Evolutionary conservation across 2,797 vertebrate species (phyloP), one percentile per base, ranked within the genome.

Genomic region (Sebastes vulpes): DNA sequence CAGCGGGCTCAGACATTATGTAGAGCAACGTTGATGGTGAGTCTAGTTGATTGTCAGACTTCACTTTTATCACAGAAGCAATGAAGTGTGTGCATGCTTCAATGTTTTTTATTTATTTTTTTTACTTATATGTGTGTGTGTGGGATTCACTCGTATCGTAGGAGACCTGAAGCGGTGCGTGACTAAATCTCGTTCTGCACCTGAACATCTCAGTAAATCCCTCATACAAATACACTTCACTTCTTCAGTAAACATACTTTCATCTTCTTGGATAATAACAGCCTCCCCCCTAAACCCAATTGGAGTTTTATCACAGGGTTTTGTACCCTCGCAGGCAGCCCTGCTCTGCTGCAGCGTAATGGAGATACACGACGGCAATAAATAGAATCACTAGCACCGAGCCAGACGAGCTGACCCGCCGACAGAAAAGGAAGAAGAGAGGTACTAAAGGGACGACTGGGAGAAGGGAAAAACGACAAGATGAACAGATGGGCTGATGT

Each of bases 291-390:
- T 53, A 82, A 61, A 75, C 53, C 57, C 75, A 60, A 67, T 61
- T 61, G 5, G 11, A 52, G 67, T 52, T 85, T 68, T 3, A 79
- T 79, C 74, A 35, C 66, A 35, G 52, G 29, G 68, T 80, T 77
- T 29, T 82, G 67, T 53, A 31, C 28, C 28, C 71, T 79, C 12
- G 9, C 53, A 42, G 71, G 69, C 63, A 76, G 64, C 61, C 11
- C 20, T 1, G 66, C 72, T 75, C 67, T 25, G 61, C 77, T 76
- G 82, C 76, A 11, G 74, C 57, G 38, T 86, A 60, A 75, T 80
- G 61, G 79, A 90, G 85, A 87, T 65, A 64, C 77, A 81, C 18
- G 11, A 74, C 35, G 6, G 71, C 59, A 77, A 79, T 89, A 88
- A 86, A 88, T 75, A 52, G 72, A 89, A 74, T 70, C 76, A 67